Conservation (phyloP, 2,113 vertebrate species). For the Todiramphus saurophagus region DNA sequence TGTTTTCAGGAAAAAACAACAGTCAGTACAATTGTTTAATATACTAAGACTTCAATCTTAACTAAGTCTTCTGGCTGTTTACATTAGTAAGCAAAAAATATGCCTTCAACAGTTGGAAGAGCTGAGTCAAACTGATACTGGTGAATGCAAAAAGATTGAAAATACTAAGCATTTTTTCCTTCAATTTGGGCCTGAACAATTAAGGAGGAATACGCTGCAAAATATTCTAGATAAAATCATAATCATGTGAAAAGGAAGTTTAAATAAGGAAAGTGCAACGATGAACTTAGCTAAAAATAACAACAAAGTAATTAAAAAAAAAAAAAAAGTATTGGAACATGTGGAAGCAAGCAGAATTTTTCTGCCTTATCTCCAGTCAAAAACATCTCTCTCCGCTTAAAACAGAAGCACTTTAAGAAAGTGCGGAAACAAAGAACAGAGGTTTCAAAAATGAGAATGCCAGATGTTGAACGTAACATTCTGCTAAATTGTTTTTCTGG, state of each 20-base stretch:
- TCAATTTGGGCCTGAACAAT: not conserved
- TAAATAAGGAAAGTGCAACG: constrained; percentile 4
- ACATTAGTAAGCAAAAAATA: not conserved
- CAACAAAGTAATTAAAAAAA: not conserved
- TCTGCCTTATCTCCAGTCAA: not conserved
- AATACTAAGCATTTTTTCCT: not conserved
- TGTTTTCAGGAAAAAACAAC: not conserved
- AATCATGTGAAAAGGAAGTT: constrained; percentile 4
- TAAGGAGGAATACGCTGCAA: not conserved
- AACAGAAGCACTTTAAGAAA: not conserved
- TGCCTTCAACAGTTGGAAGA: not conserved
- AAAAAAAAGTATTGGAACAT: not conserved
- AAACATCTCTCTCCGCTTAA: not conserved
- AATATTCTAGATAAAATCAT: not conserved
- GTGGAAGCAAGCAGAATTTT: not conserved
- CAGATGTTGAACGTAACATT: not conserved
- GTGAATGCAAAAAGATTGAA: not conserved
- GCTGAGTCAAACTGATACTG: not conserved
- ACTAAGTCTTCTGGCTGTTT: not conserved
- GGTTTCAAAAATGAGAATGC: not conserved
- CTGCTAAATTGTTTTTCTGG: not conserved
- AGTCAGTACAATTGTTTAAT: not conserved
- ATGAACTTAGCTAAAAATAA: constrained; percentile 31
- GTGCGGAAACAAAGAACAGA: not conserved
- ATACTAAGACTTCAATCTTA: not conserved